These are phyloP conservation scores for Sebastes kiyomatsui DNA, from an alignment of 2,797 vertebrate species.

Conservation along the genomic window DNA sequence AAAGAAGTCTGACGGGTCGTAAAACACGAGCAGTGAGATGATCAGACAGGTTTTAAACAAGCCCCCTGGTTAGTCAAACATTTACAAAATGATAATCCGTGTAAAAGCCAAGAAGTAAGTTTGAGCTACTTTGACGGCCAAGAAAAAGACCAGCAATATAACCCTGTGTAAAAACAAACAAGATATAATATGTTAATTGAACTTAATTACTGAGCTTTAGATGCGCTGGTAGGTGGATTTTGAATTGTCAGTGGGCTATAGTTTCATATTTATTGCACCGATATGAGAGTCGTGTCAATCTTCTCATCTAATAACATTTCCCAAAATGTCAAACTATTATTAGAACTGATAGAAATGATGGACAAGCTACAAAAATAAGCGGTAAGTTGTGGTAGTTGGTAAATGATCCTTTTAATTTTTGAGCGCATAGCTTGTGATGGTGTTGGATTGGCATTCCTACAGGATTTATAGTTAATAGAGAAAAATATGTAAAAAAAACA, in stretches of 20 bases:
- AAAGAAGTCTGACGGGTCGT: neutral
- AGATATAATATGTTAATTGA: neutral
- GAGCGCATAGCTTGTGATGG: neutral
- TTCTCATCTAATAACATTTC: neutral
- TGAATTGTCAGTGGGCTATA: neutral
- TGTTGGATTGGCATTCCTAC: neutral
- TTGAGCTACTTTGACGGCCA: accelerated
- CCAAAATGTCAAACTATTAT: neutral
- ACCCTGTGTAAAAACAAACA: neutral
- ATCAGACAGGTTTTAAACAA: neutral
- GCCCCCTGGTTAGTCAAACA: neutral
- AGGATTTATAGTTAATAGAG: neutral
- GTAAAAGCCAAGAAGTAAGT: neutral
- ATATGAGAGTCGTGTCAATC: neutral
- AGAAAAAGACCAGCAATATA: neutral
- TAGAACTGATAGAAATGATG: neutral
- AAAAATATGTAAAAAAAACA: neutral
- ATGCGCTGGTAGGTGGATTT: too few species aligned
- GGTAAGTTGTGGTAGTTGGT: neutral
- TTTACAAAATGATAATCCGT: neutral
- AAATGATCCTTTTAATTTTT: neutral
- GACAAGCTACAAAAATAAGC: neutral
- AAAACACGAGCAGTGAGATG: too few species aligned
- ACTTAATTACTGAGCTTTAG: neutral
- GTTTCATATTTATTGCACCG: neutral